Evolutionary conservation across 2,113 vertebrate genomes (phyloP).

Genomic region (Melanocharis versteri): DNA sequence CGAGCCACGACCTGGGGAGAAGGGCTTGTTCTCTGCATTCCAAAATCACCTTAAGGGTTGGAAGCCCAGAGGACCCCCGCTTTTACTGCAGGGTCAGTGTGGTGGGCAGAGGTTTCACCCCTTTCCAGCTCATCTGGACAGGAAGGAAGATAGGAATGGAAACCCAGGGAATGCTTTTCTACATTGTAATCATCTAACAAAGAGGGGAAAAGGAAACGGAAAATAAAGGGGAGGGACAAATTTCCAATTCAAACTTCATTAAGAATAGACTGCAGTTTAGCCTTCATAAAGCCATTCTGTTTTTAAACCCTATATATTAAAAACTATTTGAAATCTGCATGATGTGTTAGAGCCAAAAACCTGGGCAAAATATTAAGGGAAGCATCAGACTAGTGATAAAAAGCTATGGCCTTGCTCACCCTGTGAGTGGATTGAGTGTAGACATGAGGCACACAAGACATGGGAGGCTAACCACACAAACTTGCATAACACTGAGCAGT

Average conservation of each 20-base stretch:
- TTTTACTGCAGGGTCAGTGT: background rate
- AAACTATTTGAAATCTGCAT: background rate
- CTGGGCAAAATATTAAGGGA: background rate
- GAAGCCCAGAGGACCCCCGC: background rate
- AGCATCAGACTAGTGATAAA: background rate
- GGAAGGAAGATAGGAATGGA: constrained; percentile 34
- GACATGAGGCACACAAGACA: background rate
- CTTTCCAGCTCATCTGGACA: background rate
- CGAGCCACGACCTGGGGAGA: background rate
- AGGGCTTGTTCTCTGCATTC: background rate
- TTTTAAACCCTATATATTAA: background rate
- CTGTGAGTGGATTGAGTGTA: background rate
- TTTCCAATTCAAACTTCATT: background rate
- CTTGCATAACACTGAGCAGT: background rate
- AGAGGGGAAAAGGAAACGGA: constrained; percentile 38
- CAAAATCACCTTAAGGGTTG: background rate
- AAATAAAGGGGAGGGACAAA: background rate
- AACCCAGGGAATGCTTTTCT: background rate
- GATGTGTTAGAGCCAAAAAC: background rate
- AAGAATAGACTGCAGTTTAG: background rate
- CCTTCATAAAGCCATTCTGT: background rate
- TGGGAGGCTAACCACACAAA: background rate
- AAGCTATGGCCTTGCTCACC: background rate
- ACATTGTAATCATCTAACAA: constrained; percentile 2
- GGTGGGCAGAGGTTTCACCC: background rate